Conservation (phyloP, 2,113 vertebrate genomes). For the Sinocyclocheilus anophthalmus region DNA sequence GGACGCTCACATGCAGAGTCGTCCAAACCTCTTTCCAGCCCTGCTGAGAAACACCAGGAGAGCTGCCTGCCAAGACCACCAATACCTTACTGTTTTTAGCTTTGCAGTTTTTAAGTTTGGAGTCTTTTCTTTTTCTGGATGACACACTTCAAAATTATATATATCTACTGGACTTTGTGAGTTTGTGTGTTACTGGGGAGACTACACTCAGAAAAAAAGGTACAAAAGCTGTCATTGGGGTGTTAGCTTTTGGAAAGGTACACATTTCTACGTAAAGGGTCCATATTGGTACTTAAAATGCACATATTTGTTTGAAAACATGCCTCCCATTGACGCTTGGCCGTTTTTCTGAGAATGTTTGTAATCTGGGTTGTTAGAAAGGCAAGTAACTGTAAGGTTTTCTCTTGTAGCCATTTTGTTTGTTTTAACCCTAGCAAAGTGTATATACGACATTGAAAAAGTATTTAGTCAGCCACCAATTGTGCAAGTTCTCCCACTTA, state of each 20-base stretch:
- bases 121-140: neutral
- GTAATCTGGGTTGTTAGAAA: neutral
- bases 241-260: too few species aligned
- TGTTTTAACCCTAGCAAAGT: neutral
- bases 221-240: too few species aligned
- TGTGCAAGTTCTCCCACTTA: too few species aligned
- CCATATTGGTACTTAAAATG: too few species aligned
- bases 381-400: neutral
- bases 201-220: neutral
- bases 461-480: too few species aligned
- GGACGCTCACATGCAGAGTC: slow-evolving; percentile 28
- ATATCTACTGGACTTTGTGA: neutral
- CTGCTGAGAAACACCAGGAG: slow-evolving; percentile 24
- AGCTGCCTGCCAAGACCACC: slow-evolving; percentile 34
- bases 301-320: too few species aligned
- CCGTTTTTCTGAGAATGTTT: too few species aligned
- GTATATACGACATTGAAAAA: too few species aligned
- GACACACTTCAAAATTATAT: neutral
- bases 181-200: neutral
- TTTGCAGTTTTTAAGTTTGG: neutral
- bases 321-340: too few species aligned
- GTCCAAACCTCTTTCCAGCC: slow-evolving; percentile 33
- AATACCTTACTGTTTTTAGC: slow-evolving; percentile 23
- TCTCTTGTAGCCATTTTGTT: neutral
- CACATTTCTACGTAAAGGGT: too few species aligned